Percentiles rank a stretch among this genome's conserved stretches.
These are phyloP conservation scores for Babyrousa celebensis DNA, from an alignment of 2,797 vertebrate species.

Conservation along the genomic window DNA sequence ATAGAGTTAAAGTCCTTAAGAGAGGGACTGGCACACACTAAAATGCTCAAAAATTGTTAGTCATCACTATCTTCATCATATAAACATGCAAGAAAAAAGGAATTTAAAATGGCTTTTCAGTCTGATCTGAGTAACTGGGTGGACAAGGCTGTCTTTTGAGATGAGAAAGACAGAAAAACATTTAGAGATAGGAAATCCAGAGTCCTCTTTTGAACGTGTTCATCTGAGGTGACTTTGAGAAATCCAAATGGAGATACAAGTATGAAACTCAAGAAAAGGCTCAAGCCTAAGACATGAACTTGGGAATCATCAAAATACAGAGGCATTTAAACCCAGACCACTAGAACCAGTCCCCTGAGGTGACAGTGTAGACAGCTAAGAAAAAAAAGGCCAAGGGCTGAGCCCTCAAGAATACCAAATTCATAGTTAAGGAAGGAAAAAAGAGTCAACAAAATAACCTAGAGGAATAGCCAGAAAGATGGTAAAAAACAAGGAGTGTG, in stretches of 20 bases:
- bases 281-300: neutral
- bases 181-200: neutral
- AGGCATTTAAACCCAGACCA: neutral
- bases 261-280: neutral
- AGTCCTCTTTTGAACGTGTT: neutral
- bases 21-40: neutral
- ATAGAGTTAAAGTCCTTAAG: neutral
- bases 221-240: neutral
- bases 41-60: neutral
- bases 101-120: neutral
- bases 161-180: neutral
- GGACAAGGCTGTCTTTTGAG: neutral
- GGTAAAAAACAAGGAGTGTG: constrained; percentile 1
- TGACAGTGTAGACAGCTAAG: neutral
- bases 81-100: neutral
- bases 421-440: constrained; percentile 8
- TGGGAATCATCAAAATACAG: neutral
- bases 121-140: neutral
- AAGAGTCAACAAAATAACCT: neutral
- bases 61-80: neutral
- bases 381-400: neutral
- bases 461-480: neutral
- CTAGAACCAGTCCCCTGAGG: neutral
- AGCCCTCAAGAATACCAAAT: neutral
- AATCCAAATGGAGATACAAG: constrained; percentile 20